Percentiles rank a stretch among this genome's conserved stretches.
Conservation (phyloP, 2,797 vertebrate genomes). For the Heliangelus exortis region DNA sequence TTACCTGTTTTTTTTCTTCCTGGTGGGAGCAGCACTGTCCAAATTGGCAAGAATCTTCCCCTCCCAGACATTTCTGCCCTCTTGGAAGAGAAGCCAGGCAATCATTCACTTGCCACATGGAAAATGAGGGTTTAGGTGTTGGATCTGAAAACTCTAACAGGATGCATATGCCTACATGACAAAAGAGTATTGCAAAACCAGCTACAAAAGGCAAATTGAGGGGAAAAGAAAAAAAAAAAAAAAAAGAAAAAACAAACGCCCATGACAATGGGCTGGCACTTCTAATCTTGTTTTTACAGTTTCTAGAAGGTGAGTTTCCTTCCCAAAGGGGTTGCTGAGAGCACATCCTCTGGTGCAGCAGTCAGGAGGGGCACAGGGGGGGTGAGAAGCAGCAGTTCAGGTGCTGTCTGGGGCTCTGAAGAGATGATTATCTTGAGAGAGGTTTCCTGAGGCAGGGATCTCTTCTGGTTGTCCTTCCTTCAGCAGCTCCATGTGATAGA, state of each 20-base stretch:
- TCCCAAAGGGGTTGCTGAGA: accelerated
- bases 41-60: not conserved
- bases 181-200: not conserved
- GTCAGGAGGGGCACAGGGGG: no score
- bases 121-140: not conserved
- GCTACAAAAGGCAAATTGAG: not conserved
- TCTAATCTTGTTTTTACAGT: not conserved
- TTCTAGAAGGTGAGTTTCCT: not conserved
- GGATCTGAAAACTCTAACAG: not conserved
- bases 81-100: not conserved
- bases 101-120: not conserved
- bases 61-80: not conserved
- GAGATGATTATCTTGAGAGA: not conserved
- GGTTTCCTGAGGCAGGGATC: not conserved
- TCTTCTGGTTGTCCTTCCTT: not conserved
- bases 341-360: accelerated
- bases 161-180: not conserved
- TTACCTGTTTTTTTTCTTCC: not conserved
- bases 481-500: not conserved
- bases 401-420: not conserved
- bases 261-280: not conserved
- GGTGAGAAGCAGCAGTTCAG: not conserved
- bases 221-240: no score
- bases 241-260: not conserved
- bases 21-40: not conserved